phyloP scores from a whole-genome alignment of 53 echinoderm and acorn worm species.

The Patiria pectinifera region DNA sequence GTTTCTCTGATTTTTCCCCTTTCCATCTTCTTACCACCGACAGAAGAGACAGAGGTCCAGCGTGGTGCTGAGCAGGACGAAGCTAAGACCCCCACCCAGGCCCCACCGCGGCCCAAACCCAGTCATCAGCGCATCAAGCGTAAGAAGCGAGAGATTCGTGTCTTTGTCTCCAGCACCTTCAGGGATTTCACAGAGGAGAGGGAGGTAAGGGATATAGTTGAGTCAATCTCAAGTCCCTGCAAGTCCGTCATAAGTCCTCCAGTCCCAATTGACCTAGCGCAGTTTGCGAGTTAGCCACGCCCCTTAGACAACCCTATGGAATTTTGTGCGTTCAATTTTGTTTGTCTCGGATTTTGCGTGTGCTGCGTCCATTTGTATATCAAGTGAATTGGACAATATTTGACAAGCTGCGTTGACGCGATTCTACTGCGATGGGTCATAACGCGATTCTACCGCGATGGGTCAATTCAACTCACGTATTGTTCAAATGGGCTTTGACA shows the following conservation, averaged over 20 bases:
- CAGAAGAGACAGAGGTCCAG: constrained; percentile 4
- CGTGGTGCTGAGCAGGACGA: neutral
- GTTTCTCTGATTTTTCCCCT: neutral
- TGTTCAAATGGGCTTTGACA: too few relatives aligned
- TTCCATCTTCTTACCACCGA: neutral
- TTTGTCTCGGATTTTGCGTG: too few relatives aligned
- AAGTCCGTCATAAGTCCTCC: neutral
- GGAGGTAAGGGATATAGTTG: constrained; percentile 33
- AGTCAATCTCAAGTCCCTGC: neutral
- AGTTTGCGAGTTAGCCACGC: neutral
- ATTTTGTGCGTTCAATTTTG: too few relatives aligned
- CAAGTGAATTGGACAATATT: too few relatives aligned
- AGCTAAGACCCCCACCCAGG: neutral
- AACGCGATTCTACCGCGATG: too few relatives aligned
- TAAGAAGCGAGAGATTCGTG: constrained; percentile 83
- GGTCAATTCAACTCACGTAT: too few relatives aligned
- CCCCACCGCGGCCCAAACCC: neutral
- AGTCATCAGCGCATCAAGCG: constrained; percentile 16
- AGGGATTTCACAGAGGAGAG: constrained; percentile 88
- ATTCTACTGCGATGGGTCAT: too few relatives aligned
- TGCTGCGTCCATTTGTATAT: too few relatives aligned
- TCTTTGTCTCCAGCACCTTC: constrained; percentile 95
- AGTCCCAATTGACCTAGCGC: neutral
- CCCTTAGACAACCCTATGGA: too few relatives aligned
- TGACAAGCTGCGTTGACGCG: too few relatives aligned